Evolutionary conservation across 2,113 vertebrate species (phyloP).

Genomic region (Ageneiosus marmoratus): DNA sequence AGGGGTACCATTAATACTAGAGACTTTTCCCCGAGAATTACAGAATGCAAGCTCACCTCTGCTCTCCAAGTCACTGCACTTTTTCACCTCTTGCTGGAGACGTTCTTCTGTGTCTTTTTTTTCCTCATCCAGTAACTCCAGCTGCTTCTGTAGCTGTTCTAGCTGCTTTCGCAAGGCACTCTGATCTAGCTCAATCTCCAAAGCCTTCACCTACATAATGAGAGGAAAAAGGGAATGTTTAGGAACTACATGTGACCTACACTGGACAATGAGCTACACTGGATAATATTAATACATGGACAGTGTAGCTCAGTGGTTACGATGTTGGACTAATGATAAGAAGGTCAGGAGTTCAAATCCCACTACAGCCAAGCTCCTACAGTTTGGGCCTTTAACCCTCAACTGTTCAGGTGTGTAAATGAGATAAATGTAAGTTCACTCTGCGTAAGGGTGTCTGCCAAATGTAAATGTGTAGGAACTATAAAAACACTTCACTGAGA

Average conservation of each 20-base stretch:
- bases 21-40: neutral
- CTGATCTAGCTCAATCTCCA: slow-evolving; percentile 70
- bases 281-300: too few species aligned
- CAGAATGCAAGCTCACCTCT: slow-evolving; percentile 59
- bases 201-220: slow-evolving; percentile 63
- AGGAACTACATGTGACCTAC: too few species aligned
- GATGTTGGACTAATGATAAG: too few species aligned
- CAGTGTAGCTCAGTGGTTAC: too few species aligned
- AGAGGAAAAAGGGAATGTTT: neutral
- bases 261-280: too few species aligned
- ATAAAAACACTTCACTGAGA: neutral
- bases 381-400: too few species aligned
- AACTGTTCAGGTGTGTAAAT: too few species aligned
- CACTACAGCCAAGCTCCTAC: too few species aligned
- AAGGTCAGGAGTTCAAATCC: too few species aligned
- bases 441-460: too few species aligned
- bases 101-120: slow-evolving; percentile 72
- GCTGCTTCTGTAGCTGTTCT: slow-evolving; percentile 69
- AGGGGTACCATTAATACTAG: neutral
- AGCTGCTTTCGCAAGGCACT: slow-evolving; percentile 66
- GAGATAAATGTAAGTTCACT: too few species aligned
- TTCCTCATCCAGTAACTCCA: slow-evolving; percentile 74
- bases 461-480: neutral
- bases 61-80: slow-evolving; percentile 65
- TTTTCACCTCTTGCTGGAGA: slow-evolving; percentile 66